Conservation (phyloP, 2,113 vertebrate species). For the Triplophysa rosa region DNA sequence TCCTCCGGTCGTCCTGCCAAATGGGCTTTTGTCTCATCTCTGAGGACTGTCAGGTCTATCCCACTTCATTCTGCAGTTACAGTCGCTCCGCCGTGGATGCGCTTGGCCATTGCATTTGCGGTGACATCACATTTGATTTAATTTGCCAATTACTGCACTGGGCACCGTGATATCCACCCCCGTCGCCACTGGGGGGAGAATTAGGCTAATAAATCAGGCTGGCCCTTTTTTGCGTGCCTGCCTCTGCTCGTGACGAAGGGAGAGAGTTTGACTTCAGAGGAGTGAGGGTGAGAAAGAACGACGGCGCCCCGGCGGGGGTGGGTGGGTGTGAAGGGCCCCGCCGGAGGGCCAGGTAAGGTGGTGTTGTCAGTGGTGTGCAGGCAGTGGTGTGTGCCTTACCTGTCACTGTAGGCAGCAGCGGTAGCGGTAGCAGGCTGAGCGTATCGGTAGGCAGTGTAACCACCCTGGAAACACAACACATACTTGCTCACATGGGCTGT, state of each 20-base stretch:
- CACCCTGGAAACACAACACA: slow-evolving; percentile 81
- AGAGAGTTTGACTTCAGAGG: slow-evolving; percentile 53
- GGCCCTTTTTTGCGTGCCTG: slow-evolving; percentile 50
- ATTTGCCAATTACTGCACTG: slow-evolving; percentile 61
- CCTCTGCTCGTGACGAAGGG: slow-evolving; percentile 50
- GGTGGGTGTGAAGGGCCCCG: slow-evolving; percentile 21
- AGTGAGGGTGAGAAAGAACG: slow-evolving; percentile 29
- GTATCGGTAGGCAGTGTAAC: slow-evolving; percentile 95
- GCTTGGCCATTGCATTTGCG: slow-evolving; percentile 59
- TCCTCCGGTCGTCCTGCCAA: slow-evolving; percentile 43
- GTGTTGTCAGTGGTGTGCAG: slow-evolving; percentile 41
- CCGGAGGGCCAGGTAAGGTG: slow-evolving; percentile 31
- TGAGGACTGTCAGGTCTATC: slow-evolving; percentile 55
- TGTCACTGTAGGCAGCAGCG: slow-evolving; percentile 97
- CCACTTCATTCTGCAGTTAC: slow-evolving; percentile 57
- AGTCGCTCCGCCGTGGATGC: slow-evolving; percentile 48
- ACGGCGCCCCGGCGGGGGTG: slow-evolving; percentile 26
- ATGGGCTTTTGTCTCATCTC: slow-evolving; percentile 49
- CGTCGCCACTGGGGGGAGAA: slow-evolving; percentile 50
- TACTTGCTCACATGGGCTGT: slow-evolving; percentile 38
- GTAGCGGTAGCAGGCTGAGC: slow-evolving; percentile 94
- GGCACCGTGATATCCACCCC: slow-evolving; percentile 43
- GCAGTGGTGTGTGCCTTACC: slow-evolving; percentile 76
- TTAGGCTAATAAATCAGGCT: slow-evolving; percentile 62
- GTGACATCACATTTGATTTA: slow-evolving; percentile 64